These are phyloP conservation scores for Oryzias celebensis DNA, from an alignment of 2,113 vertebrate species.

Conservation along the genomic window DNA sequence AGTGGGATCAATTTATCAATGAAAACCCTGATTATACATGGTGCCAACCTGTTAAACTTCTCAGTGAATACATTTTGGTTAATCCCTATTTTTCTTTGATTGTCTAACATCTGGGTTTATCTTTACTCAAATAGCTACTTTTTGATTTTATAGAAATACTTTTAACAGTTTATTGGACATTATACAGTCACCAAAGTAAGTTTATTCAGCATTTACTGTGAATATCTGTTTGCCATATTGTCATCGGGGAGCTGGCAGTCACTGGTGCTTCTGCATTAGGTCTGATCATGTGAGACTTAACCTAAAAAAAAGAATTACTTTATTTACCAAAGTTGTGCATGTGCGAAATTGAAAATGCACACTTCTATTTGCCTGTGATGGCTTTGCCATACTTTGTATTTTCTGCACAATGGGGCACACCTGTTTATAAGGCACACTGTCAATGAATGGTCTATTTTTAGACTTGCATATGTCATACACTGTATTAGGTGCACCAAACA, in stretches of 20 bases:
- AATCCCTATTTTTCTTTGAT: neutral
- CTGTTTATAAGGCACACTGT: too few relatives aligned
- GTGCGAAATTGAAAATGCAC: too few relatives aligned
- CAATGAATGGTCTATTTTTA: too few relatives aligned
- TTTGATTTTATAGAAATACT: neutral
- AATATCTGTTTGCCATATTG: constrained; percentile 17
- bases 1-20: neutral
- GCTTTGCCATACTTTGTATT: too few relatives aligned
- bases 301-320: neutral
- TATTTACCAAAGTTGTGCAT: too few relatives aligned
- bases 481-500: too few relatives aligned
- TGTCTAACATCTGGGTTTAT: constrained; percentile 1
- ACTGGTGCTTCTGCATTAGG: constrained; percentile 38
- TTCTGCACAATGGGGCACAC: too few relatives aligned
- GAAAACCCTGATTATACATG: neutral
- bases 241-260: constrained; percentile 41
- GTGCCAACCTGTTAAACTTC: neutral
- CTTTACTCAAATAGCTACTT: neutral
- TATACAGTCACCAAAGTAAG: neutral
- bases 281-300: constrained; percentile 29
- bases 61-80: neutral
- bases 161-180: constrained; percentile 12
- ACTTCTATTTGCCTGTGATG: too few relatives aligned
- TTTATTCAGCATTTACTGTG: constrained; percentile 18
- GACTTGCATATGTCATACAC: too few relatives aligned